A percentile compares a stretch with the other conserved stretches of the same genome.
Evolutionary conservation across 1,140 invertebrate species (phyloP).

Genomic region (Glomeris maerens): DNA sequence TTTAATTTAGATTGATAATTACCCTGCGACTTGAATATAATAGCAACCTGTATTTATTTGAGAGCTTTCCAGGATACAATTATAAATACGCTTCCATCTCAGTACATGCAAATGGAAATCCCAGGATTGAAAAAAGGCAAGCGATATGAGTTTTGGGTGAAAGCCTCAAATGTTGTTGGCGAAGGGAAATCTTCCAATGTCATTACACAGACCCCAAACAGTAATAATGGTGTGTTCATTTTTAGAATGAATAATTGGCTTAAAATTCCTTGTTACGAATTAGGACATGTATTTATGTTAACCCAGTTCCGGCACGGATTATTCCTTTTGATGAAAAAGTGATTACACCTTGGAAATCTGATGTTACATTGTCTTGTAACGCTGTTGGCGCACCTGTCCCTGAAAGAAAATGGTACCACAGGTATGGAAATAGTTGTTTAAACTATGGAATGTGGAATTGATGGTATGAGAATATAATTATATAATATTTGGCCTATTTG

Average conservation of each 20-base stretch:
- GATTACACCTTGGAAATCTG: constrained; percentile 63
- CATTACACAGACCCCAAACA: background rate
- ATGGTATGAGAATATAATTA: background rate
- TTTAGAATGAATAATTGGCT: too few species aligned
- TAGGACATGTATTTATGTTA: background rate
- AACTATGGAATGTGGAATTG: background rate
- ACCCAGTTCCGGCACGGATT: constrained; percentile 72
- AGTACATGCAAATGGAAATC: background rate
- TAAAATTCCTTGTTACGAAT: background rate
- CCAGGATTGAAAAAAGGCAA: background rate
- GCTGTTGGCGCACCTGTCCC: constrained; percentile 52
- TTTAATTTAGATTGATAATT: background rate
- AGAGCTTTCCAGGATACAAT: background rate
- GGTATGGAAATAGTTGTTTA: background rate
- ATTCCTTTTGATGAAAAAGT: constrained; percentile 57
- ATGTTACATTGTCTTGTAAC: constrained; percentile 59
- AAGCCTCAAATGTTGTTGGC: background rate
- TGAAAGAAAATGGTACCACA: constrained; percentile 40
- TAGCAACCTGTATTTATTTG: background rate
- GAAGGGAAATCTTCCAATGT: background rate
- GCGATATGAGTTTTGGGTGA: background rate
- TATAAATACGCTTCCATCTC: background rate
- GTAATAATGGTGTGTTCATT: background rate
- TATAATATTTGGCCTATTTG: background rate
- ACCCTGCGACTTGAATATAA: background rate